These are phyloP conservation scores for Cavia porcellus DNA, from an alignment of 2,113 vertebrate genomes.

Conservation along the genomic window DNA sequence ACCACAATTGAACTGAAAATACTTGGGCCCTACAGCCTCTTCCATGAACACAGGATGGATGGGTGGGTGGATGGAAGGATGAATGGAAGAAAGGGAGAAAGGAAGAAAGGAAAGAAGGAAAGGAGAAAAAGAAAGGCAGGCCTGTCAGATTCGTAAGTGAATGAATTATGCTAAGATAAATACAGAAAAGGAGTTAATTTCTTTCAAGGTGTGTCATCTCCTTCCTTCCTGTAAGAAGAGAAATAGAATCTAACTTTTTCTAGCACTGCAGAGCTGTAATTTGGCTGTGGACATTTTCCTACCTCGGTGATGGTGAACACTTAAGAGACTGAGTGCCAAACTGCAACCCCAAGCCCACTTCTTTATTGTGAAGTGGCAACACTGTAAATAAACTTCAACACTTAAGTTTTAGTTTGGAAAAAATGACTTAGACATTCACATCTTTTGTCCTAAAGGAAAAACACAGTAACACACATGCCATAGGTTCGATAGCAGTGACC, in stretches of 20 bases:
- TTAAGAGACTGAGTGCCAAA: not conserved
- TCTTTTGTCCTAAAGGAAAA: not conserved
- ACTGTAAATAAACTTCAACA: not conserved
- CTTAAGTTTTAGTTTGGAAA: not conserved
- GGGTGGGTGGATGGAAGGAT: not conserved
- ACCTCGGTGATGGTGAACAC: not conserved
- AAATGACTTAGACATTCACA: not conserved
- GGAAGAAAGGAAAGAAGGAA: not conserved
- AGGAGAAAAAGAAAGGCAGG: not conserved
- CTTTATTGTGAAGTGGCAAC: not conserved
- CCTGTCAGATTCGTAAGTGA: not conserved
- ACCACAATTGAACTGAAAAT: not conserved
- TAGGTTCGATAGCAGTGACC: not conserved
- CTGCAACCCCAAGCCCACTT: not conserved
- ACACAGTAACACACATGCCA: not conserved
- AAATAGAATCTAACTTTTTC: not conserved
- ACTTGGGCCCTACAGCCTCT: not conserved
- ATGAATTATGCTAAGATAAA: not conserved
- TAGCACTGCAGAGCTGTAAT: not conserved
- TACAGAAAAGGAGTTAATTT: not conserved
- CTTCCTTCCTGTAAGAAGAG: slow-evolving; percentile 14
- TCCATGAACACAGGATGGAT: not conserved
- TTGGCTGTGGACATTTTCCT: not conserved
- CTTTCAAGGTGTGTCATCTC: not conserved
- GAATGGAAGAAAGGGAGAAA: not conserved